phyloP scores from a whole-genome alignment of 1,140 invertebrate species.

The Ips typographus region DNA sequence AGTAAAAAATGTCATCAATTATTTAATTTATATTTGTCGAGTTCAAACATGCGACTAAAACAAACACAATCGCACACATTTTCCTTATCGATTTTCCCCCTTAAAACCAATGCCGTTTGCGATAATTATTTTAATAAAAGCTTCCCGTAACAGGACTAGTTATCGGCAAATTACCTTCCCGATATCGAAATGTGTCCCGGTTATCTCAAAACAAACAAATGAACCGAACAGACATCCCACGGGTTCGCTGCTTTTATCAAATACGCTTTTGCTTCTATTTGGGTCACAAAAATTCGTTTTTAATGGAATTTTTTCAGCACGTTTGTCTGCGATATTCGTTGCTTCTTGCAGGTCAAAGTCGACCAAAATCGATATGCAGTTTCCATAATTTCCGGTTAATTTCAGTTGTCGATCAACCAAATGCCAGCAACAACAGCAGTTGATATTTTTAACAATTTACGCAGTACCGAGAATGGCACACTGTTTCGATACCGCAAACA shows the following conservation, averaged over 20 bases:
- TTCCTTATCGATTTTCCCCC: no score
- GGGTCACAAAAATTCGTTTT: constrained; percentile 13
- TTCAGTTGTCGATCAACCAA: no score
- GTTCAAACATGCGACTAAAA: no score
- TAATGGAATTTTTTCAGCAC: not conserved
- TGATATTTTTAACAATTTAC: no score
- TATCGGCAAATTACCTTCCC: constrained; percentile 14
- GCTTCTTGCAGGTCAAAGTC: no score
- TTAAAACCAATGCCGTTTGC: not conserved
- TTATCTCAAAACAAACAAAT: constrained; percentile 19
- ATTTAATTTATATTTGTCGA: no score
- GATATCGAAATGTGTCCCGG: constrained; percentile 14
- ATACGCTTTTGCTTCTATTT: constrained; percentile 9
- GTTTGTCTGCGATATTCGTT: no score
- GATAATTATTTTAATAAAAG: constrained; percentile 5
- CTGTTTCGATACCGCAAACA: constrained; percentile 8
- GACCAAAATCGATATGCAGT: no score
- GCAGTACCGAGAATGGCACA: not conserved
- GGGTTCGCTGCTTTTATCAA: constrained; percentile 14
- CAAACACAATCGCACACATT: no score
- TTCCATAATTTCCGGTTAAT: no score
- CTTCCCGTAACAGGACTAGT: not conserved
- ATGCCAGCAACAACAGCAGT: no score
- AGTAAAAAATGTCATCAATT: no score
- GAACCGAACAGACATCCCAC: constrained; percentile 9